These are phyloP conservation scores for Hassar affinis DNA, from an alignment of 2,113 vertebrate species.

Conservation along the genomic window DNA sequence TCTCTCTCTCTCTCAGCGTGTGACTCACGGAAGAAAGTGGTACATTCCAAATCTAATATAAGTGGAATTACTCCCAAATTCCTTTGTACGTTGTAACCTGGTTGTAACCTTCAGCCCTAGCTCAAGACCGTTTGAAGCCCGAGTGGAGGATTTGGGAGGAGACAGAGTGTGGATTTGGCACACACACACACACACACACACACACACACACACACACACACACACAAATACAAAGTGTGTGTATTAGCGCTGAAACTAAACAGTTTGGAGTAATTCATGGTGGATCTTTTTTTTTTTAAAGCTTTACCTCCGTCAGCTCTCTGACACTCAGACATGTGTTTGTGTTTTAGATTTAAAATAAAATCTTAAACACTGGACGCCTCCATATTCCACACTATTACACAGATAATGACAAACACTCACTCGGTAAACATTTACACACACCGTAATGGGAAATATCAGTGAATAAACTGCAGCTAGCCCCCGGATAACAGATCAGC, in stretches of 20 bases:
- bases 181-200: slow-evolving; percentile 53
- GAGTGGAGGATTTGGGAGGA: slow-evolving; percentile 58
- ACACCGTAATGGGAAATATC: background rate
- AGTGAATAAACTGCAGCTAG: background rate
- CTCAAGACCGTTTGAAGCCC: slow-evolving; percentile 72
- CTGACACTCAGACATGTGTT: background rate
- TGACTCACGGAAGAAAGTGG: slow-evolving; percentile 37
- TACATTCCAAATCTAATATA: slow-evolving; percentile 71
- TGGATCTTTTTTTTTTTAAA: background rate
- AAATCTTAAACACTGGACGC: background rate
- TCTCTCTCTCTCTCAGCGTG: background rate
- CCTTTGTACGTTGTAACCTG: slow-evolving; percentile 71
- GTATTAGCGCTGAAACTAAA: background rate
- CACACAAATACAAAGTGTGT: background rate
- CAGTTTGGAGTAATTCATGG: background rate
- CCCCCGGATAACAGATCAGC: background rate
- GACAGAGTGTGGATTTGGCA: slow-evolving; percentile 66
- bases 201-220: slow-evolving; percentile 9
- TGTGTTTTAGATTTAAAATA: background rate
- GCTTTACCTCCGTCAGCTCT: background rate
- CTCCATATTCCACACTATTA: background rate
- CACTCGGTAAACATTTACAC: background rate
- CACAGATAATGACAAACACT: background rate
- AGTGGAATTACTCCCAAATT: slow-evolving; percentile 74
- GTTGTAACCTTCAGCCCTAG: slow-evolving; percentile 67